These are phyloP conservation scores for Ranitomeya imitator DNA, from an alignment of 2,113 vertebrate genomes.

Conservation along the genomic window DNA sequence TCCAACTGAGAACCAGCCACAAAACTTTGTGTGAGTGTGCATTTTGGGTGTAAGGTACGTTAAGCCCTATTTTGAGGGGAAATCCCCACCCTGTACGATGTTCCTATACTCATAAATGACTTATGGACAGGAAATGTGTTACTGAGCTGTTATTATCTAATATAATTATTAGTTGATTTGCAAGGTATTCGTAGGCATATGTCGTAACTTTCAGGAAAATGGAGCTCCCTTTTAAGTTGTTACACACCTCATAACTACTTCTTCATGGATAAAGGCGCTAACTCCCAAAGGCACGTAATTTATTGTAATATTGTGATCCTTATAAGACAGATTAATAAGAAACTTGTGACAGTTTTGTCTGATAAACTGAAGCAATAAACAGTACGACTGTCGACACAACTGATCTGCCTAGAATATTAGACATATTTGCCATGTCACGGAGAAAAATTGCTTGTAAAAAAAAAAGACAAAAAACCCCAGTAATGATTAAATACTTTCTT, in stretches of 20 bases:
- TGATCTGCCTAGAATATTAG: conserved; percentile 36
- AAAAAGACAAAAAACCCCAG: conserved; percentile 17
- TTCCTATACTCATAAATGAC: neutral
- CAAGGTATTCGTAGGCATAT: neutral
- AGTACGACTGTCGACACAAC: conserved; percentile 25
- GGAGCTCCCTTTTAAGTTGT: neutral
- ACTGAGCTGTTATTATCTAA: neutral
- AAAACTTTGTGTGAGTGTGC: too few species aligned
- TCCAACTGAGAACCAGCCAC: too few species aligned
- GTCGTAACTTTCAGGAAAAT: neutral
- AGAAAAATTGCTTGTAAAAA: conserved; percentile 48
- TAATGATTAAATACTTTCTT: conserved; percentile 44
- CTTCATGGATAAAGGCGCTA: conserved; percentile 13
- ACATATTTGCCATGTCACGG: conserved; percentile 52
- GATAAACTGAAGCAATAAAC: conserved; percentile 51
- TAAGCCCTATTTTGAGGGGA: too few species aligned
- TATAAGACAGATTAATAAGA: conserved; percentile 40
- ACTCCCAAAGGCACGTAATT: conserved; percentile 1
- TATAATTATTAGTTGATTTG: neutral
- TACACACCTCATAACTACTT: neutral
- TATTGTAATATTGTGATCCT: conserved; percentile 28
- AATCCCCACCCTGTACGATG: too few species aligned
- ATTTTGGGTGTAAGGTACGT: too few species aligned
- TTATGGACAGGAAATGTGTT: neutral
- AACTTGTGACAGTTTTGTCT: conserved; percentile 48